Evolutionary conservation across 1,140 invertebrate species (phyloP), one percentile per base, ranked within the genome.

Genomic region (Bicyclus anynana): DNA sequence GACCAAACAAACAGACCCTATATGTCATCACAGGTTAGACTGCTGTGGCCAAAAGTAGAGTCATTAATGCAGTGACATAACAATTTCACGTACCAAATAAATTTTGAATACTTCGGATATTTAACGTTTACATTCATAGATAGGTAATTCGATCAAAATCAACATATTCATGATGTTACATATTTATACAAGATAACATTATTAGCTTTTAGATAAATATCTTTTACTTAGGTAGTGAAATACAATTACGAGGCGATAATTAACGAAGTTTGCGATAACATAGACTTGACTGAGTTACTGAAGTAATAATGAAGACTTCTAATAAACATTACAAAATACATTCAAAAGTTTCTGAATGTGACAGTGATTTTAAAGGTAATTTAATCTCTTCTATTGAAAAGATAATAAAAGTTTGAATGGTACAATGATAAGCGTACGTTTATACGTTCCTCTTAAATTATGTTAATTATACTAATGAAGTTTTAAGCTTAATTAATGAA

Each of bases 301-400:
- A 49, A 27, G 13, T 26, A 12, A 40, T 49, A 23, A 62, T 59
- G 55, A 54, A 53, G 50, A 40, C 35, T 35, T 17, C 21, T 26
- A 12, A 46, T 20, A 48, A 52, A 35, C 17, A 58, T 40, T 55
- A 23, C 21, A n/a, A 51, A 18, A 56, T 26, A 33, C 44, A 17
- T 48, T 26, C 23, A 21, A 42, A 61, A 57, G 16, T 53, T 38
- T 38, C 37, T 14, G 49, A 49, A 12, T 20, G 29, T 14, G 40
- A 46, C 14, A 52, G 23, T 27, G 44, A 48, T 9, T 65, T 62
- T 20, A 65, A 65, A 65, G 63, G 66, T 69, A 54, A 62, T 33
- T 35, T 35, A 35, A 35, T 12, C 29, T 2, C 9, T 38, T 38
- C 35, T 38, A 10, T 10, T 2, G 3, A 14, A 16, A 2, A 13